Conservation (phyloP, 2,113 vertebrate species). For the Xerus inauris region DNA sequence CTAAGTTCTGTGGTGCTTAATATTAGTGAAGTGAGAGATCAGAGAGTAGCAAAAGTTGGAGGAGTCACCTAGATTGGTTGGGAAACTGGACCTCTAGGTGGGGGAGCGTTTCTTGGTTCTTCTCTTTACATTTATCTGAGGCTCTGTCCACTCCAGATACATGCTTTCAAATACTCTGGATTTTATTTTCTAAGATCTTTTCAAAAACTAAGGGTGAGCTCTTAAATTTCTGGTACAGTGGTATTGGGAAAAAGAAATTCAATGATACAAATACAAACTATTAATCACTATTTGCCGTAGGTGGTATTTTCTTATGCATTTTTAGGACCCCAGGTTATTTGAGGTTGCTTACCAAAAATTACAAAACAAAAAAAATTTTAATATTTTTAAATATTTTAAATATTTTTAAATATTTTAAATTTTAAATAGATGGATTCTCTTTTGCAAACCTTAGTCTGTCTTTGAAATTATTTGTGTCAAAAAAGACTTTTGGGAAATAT, state of each 20-base stretch:
- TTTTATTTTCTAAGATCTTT: not conserved
- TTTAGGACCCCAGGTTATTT: constrained; percentile 11
- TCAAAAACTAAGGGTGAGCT: not conserved
- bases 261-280: not conserved
- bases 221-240: not conserved
- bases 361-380: not conserved
- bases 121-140: not conserved
- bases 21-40: not conserved
- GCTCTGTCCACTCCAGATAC: not conserved
- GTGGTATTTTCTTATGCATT: not conserved
- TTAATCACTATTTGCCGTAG: not conserved
- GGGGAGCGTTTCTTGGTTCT: not conserved
- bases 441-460: not conserved
- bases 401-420: too few relatives aligned
- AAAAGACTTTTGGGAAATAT: not conserved
- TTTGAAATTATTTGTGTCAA: constrained; percentile 2
- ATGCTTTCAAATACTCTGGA: not conserved
- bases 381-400: not conserved
- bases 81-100: not conserved
- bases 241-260: not conserved
- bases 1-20: not conserved
- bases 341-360: not conserved
- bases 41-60: not conserved
- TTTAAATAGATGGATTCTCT: not conserved
- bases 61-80: not conserved